Conservation (phyloP, 2,113 vertebrate species). For the Oriolus oriolus region DNA sequence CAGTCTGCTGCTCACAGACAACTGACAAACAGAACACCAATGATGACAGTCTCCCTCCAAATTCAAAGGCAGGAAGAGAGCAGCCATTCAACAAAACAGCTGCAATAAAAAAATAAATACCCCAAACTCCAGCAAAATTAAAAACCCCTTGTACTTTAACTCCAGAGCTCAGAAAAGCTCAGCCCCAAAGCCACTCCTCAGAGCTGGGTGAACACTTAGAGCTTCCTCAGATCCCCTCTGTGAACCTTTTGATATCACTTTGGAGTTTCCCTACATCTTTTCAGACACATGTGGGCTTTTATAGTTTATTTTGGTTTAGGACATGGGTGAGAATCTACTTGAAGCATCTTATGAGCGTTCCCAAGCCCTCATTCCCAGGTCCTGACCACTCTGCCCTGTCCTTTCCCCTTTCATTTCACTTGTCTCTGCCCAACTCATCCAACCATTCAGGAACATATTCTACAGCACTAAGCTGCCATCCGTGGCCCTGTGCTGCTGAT, state of each 20-base stretch:
- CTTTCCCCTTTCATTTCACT: not conserved
- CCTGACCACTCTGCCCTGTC: not conserved
- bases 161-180: not conserved
- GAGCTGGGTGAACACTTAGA: not conserved
- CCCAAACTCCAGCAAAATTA: not conserved
- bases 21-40: not conserved
- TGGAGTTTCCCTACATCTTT: not conserved
- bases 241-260: not conserved
- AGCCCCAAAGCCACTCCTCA: not conserved
- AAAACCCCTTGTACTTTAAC: fast-evolving
- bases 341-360: not conserved
- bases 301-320: not conserved
- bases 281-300: not conserved
- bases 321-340: not conserved
- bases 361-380: not conserved
- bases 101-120: not conserved
- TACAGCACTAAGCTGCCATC: not conserved
- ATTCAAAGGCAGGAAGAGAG: not conserved
- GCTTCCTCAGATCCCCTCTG: not conserved
- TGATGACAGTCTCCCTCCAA: not conserved
- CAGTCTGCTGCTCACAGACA: constrained; percentile 12
- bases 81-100: not conserved
- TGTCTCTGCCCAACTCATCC: not conserved
- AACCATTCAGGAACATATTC: not conserved
- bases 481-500: not conserved